These are phyloP conservation scores for Gnathonemus longibarbis DNA, from an alignment of 2,113 vertebrate genomes.

Conservation along the genomic window DNA sequence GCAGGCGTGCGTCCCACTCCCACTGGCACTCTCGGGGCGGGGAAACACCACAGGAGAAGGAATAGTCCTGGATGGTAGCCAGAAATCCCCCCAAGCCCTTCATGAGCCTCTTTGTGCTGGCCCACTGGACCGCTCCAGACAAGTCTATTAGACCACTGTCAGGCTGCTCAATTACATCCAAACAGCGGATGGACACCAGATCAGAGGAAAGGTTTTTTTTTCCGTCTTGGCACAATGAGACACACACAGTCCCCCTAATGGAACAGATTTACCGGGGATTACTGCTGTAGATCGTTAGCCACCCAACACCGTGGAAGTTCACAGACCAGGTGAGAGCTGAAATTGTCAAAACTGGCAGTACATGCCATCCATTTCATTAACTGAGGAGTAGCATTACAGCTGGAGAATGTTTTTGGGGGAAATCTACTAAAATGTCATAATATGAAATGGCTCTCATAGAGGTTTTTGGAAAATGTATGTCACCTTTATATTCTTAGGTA, in stretches of 20 bases:
- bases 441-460: no score
- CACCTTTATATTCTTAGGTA: neutral
- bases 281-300: neutral
- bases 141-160: constrained; percentile 33
- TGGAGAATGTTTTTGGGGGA: neutral
- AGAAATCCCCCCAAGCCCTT: neutral
- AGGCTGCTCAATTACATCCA: constrained; percentile 45
- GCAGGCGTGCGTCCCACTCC: neutral
- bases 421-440: neutral
- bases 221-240: neutral
- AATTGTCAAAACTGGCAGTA: neutral
- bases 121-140: constrained; percentile 41
- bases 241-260: neutral
- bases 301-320: neutral
- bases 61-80: constrained; percentile 41
- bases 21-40: neutral
- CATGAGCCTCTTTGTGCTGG: constrained; percentile 40
- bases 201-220: neutral
- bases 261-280: neutral
- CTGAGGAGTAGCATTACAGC: neutral
- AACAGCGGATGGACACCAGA: constrained; percentile 20
- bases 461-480: neutral
- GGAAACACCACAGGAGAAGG: neutral
- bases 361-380: neutral
- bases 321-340: neutral